Evolutionary conservation across 2,797 vertebrate genomes (phyloP).

Genomic region (Acrossocheilus wenchowensis): DNA sequence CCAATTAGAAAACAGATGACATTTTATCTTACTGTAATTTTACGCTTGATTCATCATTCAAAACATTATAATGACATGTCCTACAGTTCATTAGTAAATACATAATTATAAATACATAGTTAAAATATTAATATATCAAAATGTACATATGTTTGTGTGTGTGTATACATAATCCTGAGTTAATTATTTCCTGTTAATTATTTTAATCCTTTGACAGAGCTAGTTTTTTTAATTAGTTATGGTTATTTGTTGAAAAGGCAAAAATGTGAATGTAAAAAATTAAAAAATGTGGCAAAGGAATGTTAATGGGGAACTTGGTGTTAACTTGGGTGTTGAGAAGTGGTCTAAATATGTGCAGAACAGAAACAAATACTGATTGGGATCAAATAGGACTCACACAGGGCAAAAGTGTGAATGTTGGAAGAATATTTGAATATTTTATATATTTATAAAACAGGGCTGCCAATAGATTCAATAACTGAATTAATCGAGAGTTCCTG

Average conservation of each 20-base stretch:
- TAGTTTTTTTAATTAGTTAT: neutral
- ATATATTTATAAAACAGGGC: neutral
- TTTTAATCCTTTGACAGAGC: conserved; percentile 7
- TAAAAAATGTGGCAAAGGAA: neutral
- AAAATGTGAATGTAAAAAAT: neutral
- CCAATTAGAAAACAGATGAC: neutral
- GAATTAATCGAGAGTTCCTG: neutral
- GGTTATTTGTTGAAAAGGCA: neutral
- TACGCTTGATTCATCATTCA: neutral
- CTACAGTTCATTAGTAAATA: neutral
- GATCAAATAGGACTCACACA: neutral
- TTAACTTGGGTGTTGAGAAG: neutral
- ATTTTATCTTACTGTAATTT: neutral
- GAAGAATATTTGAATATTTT: neutral
- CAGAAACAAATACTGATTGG: neutral
- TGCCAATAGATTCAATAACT: neutral
- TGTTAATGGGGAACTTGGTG: neutral
- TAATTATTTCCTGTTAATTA: neutral
- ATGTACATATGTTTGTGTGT: neutral
- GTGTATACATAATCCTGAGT: neutral
- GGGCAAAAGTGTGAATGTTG: neutral
- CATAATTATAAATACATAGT: neutral
- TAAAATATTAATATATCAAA: neutral
- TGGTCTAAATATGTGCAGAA: neutral
- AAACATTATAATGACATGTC: neutral